These are phyloP conservation scores for Perccottus glenii DNA, from an alignment of 2,113 vertebrate species.

Conservation along the genomic window DNA sequence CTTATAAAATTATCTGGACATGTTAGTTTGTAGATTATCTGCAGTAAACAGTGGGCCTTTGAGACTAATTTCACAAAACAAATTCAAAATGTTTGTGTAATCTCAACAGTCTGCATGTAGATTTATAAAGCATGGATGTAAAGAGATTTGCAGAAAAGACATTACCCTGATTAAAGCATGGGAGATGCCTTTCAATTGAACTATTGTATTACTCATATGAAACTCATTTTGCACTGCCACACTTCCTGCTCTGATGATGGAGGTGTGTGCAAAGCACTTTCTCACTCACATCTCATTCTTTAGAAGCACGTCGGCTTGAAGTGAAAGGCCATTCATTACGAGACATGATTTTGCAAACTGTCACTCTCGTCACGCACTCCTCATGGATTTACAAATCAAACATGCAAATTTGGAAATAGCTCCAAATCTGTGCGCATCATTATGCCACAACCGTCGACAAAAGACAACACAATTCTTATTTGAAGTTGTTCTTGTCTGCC, in stretches of 20 bases:
- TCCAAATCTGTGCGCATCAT: not conserved
- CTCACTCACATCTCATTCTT: conserved; percentile 36
- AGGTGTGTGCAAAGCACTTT: conserved; percentile 21
- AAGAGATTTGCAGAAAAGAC: too few relatives aligned
- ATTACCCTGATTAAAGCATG: not conserved
- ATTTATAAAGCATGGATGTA: too few relatives aligned
- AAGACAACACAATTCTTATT: conserved; percentile 4
- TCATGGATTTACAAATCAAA: conserved; percentile 2
- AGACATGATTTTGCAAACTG: conserved; percentile 27
- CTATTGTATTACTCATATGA: conserved; percentile 44
- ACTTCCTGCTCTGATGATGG: conserved; percentile 30
- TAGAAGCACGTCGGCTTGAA: conserved; percentile 18
- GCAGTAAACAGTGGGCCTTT: too few relatives aligned
- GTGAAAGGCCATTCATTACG: conserved; percentile 42
- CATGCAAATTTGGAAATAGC: not conserved
- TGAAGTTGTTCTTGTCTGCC: not conserved
- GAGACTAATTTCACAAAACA: too few relatives aligned
- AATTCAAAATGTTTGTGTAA: too few relatives aligned
- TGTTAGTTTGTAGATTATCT: too few relatives aligned
- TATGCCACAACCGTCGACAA: not conserved
- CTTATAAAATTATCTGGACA: too few relatives aligned
- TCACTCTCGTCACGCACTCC: conserved; percentile 1
- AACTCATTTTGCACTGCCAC: conserved; percentile 34
- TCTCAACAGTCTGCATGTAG: too few relatives aligned
- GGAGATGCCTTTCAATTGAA: conserved; percentile 47